Percentiles rank a stretch among this genome's conserved stretches.
Conservation (phyloP, 2,113 vertebrate species). For the Psammodynastes pulverulentus region DNA sequence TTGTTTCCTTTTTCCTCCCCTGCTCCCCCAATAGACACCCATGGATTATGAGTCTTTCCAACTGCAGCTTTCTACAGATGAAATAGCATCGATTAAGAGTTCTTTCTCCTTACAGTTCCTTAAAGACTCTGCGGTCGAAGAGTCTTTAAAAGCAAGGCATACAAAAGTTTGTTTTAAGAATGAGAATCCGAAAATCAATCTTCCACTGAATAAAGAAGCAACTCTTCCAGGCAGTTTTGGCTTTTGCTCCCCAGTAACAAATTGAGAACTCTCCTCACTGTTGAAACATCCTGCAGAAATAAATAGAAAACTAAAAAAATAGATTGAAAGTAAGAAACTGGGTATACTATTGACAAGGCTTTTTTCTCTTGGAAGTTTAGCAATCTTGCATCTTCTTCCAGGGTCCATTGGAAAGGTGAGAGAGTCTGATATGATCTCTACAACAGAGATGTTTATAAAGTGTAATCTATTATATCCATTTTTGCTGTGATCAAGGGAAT, state of each 20-base stretch:
- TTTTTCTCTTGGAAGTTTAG: background rate
- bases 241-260: background rate
- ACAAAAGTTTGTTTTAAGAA: background rate
- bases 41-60: background rate
- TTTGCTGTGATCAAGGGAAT: slow-evolving; percentile 63
- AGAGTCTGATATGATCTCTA: slow-evolving; percentile 40
- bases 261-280: background rate
- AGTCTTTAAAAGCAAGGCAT: background rate
- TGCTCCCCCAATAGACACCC: background rate
- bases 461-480: slow-evolving; percentile 59
- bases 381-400: slow-evolving; percentile 27
- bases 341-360: background rate
- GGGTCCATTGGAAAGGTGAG: slow-evolving; percentile 32
- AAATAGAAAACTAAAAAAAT: background rate
- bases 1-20: background rate
- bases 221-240: background rate
- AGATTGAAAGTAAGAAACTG: background rate
- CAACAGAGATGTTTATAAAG: slow-evolving; percentile 52
- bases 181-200: background rate
- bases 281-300: background rate
- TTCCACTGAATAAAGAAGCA: background rate
- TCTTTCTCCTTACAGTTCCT: background rate
- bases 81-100: background rate
- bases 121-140: background rate
- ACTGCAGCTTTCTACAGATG: background rate